phyloP scores from a whole-genome alignment of 2,113 vertebrate species.

The Galemys pyrenaicus region DNA sequence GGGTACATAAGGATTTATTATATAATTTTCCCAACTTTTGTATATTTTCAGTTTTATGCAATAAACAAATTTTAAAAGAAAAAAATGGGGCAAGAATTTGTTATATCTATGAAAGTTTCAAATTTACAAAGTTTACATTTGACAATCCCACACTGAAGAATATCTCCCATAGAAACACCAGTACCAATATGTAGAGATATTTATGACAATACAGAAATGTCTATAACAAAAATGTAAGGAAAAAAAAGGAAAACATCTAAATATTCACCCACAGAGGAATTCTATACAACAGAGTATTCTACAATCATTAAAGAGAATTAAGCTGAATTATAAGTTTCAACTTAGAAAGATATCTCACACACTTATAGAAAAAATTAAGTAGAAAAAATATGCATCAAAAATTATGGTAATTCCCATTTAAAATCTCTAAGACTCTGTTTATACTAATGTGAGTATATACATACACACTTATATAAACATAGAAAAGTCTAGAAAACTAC shows the following conservation, averaged over 20 bases:
- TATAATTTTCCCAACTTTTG: neutral
- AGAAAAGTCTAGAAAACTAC: slow-evolving; percentile 27
- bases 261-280: neutral
- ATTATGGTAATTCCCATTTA: neutral
- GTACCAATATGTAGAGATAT: neutral
- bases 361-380: neutral
- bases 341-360: neutral
- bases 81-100: neutral
- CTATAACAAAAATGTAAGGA: neutral
- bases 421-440: neutral
- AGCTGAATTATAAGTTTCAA: neutral
- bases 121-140: neutral
- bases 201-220: neutral
- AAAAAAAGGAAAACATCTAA: neutral
- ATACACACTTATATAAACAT: neutral
- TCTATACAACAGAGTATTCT: slow-evolving; percentile 27
- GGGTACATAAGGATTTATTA: neutral
- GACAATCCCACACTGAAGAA: neutral
- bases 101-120: neutral
- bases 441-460: too few relatives aligned
- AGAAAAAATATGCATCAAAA: slow-evolving; percentile 11
- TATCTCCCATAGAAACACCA: neutral
- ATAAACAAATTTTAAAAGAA: neutral
- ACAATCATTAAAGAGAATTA: neutral
- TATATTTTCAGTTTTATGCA: neutral